Base-by-base conservation (phyloP, 2,113 vertebrate genomes). In the Suricata suricatta region DNA sequence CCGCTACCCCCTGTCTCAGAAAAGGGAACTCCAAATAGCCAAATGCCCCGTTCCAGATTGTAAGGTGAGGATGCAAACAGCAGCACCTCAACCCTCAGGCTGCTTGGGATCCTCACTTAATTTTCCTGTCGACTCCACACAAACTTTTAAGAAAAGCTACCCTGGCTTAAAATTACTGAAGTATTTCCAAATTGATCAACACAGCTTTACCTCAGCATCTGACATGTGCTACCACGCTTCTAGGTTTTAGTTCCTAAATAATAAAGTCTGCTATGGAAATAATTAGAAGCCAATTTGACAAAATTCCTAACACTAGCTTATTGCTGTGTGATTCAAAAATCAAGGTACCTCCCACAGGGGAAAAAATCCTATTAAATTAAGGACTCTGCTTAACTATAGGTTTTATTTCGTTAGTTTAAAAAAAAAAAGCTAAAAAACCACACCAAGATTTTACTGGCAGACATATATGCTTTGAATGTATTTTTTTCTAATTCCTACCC, bases 191-290 rank as follows among this genome's bases (percentile, higher is more conserved):
- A 87, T 31, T 7, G 0, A 52, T 66, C 63, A 52, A 33, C 50
- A 93, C 68, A n/a, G 50, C 6, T 35, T 88, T 31, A 82, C 19
- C 6, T 90, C 52, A 63, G 29, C 25, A 68, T 38, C 52, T 15
- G 7, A 3, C 44, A 66, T 35, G 12, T 33, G 44, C 66, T 15
- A 44, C 10, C 60, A 41, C 2, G 5, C 31, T 79, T 88, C 25
- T 11, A 88, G 31, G 52, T 92, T 95, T 90, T 82, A 50, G 72
- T 77, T 89, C 80, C n/a, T 44, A 97, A 94, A 21, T 66, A 96
- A 63, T 81, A 54, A 90, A 87, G 92, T 91, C 11, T 86, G 47
- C 68, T 41, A 80, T 10, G 77, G 10, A 90, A 94, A 71, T 86
- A 87, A 81, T 2, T 21, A 91, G 35, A 82, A 41, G 6, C 1